These are phyloP conservation scores for Eubasilissa splendida DNA, from an alignment of 2,888 invertebrate genomes.

Conservation along the genomic window DNA sequence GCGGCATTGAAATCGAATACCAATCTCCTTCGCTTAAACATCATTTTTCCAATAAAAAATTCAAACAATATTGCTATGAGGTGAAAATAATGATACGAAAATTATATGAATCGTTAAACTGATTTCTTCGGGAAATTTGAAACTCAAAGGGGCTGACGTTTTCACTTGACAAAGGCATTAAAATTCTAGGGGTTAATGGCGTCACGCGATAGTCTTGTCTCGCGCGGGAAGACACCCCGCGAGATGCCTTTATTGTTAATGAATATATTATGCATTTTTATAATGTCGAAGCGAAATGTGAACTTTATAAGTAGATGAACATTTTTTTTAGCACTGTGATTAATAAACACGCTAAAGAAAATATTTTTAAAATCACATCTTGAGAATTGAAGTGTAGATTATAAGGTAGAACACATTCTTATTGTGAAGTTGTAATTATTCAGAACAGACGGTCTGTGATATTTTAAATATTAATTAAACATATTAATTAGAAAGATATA, in stretches of 20 bases:
- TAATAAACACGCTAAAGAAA: no score
- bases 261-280: constrained; percentile 23
- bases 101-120: constrained; percentile 20
- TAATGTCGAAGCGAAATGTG: background rate
- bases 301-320: no score
- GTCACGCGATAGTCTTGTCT: constrained; percentile 24
- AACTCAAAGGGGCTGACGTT: background rate
- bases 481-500: no score
- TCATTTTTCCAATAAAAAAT: constrained; percentile 18
- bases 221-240: background rate
- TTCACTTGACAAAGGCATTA: constrained; percentile 28
- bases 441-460: no score
- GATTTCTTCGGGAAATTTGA: constrained; percentile 8
- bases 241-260: constrained; percentile 21
- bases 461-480: no score
- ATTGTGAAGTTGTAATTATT: no score
- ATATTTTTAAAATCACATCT: no score
- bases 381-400: no score
- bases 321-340: no score
- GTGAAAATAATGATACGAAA: constrained; percentile 25
- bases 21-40: background rate
- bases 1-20: background rate
- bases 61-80: background rate
- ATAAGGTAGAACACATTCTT: no score
- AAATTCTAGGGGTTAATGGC: constrained; percentile 36